Evolutionary conservation across 2,888 invertebrate species (phyloP), one percentile per base, ranked within the genome.

Genomic region (Tachystola acroxantha): DNA sequence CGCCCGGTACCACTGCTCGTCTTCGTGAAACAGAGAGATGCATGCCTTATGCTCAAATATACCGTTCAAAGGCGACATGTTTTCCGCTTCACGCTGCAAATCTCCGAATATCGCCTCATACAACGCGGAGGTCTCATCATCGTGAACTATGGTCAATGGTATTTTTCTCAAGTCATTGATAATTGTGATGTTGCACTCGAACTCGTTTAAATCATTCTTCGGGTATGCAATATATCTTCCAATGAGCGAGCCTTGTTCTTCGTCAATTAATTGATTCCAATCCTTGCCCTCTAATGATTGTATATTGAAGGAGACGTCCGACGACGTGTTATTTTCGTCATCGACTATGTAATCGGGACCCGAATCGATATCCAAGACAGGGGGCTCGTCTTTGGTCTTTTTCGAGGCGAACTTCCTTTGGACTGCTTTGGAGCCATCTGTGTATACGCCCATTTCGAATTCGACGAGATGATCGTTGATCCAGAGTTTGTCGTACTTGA

Each of bases 1-100:
- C 0, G 92, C 94, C 41, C 96, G 87, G 63, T 94, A 94, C 94
- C 94, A 96, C 22, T 71, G 53, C 1, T 80, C 76, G 58, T 94
- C 93, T 34, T 88, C 88, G 0, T 79, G 70, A 50, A 88, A 92
- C 30, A 88, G 68, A 20, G 91, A 89, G 39, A 92, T 70, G 59
- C 95, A 95, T 0, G 91, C 88, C 57, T 84, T 81, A 53, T 89
- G 85, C 39, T 72, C 78, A 35, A 54, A 76, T 46, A 85, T 69
- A 6, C 81, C 75, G 11, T 72, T 58, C 6, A 92, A 50, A 0
- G 69, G 58, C 0, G 87, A 73, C 53, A 88, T 84, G 2, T 60
- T 50, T 0, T 46, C 57, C 0, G 80, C 86, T n/a, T 74, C 53
- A 9, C 57, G 39, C 51, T 90, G 88, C 9, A 93, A 76, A 11